Evolutionary conservation across 2,113 vertebrate genomes (phyloP), one percentile per base, ranked within the genome.

Genomic region (Apeltes quadracus): DNA sequence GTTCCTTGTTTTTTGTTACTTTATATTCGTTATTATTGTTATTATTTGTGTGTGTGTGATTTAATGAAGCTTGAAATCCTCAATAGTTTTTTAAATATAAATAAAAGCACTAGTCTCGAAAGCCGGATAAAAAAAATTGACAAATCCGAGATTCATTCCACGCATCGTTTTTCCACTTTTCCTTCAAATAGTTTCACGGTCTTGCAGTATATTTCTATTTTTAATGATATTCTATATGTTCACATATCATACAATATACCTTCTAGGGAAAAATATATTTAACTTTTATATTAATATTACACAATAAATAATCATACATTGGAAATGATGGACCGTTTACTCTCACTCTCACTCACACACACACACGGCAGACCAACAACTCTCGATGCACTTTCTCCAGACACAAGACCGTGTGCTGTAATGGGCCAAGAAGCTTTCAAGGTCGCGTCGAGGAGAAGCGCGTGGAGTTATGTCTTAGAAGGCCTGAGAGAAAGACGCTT

Each of bases 401-500:
- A 67, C 62, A 76, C 55, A 71, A 57, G 73, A 63, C 38, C 1
- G 64, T 36, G 34, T n/a, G 13, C 57, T 12, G 58, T 78, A 65
- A 77, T 79, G 70, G 71, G 43, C 25, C 64, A 48, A 58, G 66
- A 78, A 69, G 74, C 32, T 54, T 77, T 77, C 61, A 22, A 56
- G 78, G 72, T 84, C 63, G 68, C 8, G 43, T 53, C 59, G 75
- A 82, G 69, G 48, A 75, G 67, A 72, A 64, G 36, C 25, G 50
- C 1, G 10, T 13, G 41, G 46, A 63, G 43, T 76, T 79, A 77
- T 48, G 81, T 88, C 63, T 84, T 59, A 7, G 18, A 22, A 54
- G 50, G 53, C 41, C 32, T 57, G 54, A 69, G 67, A 43, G 69
- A 74, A 76, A 74, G 73, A 66, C 82, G 58, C 73, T 82, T 90